phyloP scores from a whole-genome alignment of 2,888 invertebrate species.

The Zonitis immaculata region DNA sequence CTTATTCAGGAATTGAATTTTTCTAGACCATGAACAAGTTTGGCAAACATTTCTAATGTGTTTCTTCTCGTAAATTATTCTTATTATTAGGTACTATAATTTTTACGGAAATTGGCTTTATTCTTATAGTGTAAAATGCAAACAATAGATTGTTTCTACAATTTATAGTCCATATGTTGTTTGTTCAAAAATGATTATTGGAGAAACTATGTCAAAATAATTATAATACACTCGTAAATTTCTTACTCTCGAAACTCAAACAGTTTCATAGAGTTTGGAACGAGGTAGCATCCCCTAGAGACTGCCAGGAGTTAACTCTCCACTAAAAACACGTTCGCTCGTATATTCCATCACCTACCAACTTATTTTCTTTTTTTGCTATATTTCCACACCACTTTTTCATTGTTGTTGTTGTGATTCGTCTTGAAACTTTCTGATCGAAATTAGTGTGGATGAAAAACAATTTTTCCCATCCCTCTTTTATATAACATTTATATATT shows the following conservation, averaged over 20 bases:
- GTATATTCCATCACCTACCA: slow-evolving; percentile 9
- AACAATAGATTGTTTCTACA: too few relatives aligned
- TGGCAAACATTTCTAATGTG: neutral
- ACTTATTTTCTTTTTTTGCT: slow-evolving; percentile 10
- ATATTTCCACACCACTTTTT: too few relatives aligned
- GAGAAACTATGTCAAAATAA: too few relatives aligned
- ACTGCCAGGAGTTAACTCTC: slow-evolving; percentile 7
- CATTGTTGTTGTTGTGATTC: neutral
- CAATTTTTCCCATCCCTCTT: slow-evolving; percentile 3
- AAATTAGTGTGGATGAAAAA: slow-evolving; percentile 17
- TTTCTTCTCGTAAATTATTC: too few relatives aligned
- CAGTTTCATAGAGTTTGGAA: slow-evolving; percentile 13
- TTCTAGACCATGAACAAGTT: neutral
- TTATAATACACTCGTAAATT: slow-evolving; percentile 16
- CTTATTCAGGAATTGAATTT: neutral
- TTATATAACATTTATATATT: neutral
- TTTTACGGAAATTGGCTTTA: too few relatives aligned
- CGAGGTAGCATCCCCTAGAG: slow-evolving; percentile 12
- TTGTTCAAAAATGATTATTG: too few relatives aligned
- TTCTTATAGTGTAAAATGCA: too few relatives aligned
- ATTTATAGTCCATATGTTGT: too few relatives aligned
- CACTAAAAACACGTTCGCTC: slow-evolving; percentile 17
- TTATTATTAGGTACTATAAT: too few relatives aligned
- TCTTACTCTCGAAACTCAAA: slow-evolving; percentile 3
- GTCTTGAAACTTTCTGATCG: neutral